Percentiles rank a stretch among this genome's conserved stretches.
Evolutionary conservation across 2,797 vertebrate species (phyloP).

Genomic region (Pelochelys cantorii): DNA sequence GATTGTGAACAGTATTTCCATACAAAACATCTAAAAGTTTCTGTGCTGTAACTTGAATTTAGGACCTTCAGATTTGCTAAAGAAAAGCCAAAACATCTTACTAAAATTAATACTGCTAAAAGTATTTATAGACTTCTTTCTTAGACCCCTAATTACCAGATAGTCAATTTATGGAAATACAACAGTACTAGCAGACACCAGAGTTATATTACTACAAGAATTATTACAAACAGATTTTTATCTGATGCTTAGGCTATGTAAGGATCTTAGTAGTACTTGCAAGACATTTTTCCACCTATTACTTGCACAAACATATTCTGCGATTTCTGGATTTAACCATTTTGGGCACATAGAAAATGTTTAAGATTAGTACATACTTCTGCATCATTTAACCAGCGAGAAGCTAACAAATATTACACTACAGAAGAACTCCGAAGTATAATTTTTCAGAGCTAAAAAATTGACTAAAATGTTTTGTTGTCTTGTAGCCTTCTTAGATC

Average conservation of each 20-base stretch:
- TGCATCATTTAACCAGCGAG: not conserved
- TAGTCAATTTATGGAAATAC: not conserved
- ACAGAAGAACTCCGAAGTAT: not conserved
- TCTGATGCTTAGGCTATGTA: not conserved
- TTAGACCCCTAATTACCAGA: not conserved
- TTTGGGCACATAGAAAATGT: not conserved
- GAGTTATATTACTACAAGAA: not conserved
- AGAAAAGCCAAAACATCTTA: not conserved
- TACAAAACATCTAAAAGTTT: not conserved
- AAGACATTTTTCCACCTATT: not conserved
- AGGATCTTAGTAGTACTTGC: not conserved
- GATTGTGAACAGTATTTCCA: not conserved
- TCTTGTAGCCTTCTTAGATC: rapidly evolving
- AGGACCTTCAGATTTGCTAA: not conserved
- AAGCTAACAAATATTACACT: not conserved
- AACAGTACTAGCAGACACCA: not conserved
- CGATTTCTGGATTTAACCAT: not conserved
- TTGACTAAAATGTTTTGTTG: not conserved
- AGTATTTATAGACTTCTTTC: not conserved
- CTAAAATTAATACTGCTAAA: not conserved
- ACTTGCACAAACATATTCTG: not conserved
- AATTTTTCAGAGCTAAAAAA: rapidly evolving
- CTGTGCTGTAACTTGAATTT: not conserved
- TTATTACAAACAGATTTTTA: not conserved
- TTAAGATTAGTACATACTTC: not conserved